phyloP scores from a whole-genome alignment of 2,113 vertebrate genomes.

The Ammodytes dubius region DNA sequence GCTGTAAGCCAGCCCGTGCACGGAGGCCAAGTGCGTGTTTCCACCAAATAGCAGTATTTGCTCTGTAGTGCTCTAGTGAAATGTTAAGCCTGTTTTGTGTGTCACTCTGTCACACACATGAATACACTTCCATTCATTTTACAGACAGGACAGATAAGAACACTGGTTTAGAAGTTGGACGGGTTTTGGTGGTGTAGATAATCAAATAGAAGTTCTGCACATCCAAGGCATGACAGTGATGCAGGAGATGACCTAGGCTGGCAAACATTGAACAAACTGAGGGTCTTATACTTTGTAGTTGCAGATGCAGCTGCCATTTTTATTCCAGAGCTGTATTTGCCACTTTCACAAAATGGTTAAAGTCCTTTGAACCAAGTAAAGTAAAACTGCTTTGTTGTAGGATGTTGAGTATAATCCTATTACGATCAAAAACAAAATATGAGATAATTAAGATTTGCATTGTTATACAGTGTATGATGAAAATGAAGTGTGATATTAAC shows the following conservation, averaged over 20 bases:
- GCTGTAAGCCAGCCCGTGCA: neutral
- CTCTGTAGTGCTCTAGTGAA: conserved; percentile 43
- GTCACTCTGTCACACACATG: neutral
- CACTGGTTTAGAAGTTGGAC: neutral
- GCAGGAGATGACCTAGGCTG: neutral
- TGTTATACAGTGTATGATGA: neutral
- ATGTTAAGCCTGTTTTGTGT: conserved; percentile 49
- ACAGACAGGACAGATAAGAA: neutral
- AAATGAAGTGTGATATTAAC: neutral
- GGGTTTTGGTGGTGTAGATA: neutral
- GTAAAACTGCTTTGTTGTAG: neutral
- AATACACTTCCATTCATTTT: neutral
- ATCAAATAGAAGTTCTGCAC: neutral
- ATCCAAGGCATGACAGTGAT: neutral
- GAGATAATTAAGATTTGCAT: neutral
- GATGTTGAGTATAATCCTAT: neutral
- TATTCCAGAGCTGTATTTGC: neutral
- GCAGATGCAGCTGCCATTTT: neutral
- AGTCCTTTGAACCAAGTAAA: neutral
- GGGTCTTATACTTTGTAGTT: neutral
- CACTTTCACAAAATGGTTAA: neutral
- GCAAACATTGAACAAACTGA: neutral
- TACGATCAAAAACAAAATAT: neutral
- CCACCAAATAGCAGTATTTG: conserved; percentile 48
- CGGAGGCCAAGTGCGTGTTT: conserved; percentile 21